Conservation (phyloP, 2,113 vertebrate species). For the Gambusia affinis region DNA sequence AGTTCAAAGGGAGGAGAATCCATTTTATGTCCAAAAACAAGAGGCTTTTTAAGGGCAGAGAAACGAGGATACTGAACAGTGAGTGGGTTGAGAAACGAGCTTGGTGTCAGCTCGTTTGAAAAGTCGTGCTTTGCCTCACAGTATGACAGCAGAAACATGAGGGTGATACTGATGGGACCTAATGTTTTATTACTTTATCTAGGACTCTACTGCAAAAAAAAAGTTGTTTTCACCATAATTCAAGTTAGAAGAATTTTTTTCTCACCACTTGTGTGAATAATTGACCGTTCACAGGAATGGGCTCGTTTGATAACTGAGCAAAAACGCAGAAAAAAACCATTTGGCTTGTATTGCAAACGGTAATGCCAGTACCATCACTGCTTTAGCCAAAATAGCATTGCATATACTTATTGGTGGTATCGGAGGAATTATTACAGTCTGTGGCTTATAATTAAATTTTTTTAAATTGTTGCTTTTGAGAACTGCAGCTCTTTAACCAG, state of each 20-base stretch:
- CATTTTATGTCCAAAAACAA: conserved; percentile 45
- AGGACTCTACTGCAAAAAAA: not conserved
- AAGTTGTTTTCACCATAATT: not conserved
- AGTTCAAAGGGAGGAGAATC: conserved; percentile 52
- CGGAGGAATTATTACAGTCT: too few species aligned
- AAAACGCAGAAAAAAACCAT: not conserved
- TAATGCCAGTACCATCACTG: not conserved
- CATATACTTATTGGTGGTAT: not conserved
- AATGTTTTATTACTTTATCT: conserved; percentile 18
- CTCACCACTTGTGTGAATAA: not conserved
- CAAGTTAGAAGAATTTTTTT: not conserved
- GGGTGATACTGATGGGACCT: conserved; percentile 30
- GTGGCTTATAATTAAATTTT: too few species aligned
- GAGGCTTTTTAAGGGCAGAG: conserved; percentile 31
- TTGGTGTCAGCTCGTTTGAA: conserved; percentile 33
- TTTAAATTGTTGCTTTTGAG: too few species aligned
- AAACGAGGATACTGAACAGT: conserved; percentile 32
- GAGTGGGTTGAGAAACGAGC: conserved; percentile 47
- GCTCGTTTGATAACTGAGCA: not conserved
- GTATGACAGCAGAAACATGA: conserved; percentile 46
- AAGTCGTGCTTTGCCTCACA: conserved; percentile 34
- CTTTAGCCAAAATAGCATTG: not conserved
- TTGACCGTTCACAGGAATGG: not conserved
- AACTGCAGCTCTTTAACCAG: too few species aligned
- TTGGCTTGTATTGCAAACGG: too few species aligned